Conservation (phyloP, 2,888 invertebrate species). For the Tetragonula carbonaria region DNA sequence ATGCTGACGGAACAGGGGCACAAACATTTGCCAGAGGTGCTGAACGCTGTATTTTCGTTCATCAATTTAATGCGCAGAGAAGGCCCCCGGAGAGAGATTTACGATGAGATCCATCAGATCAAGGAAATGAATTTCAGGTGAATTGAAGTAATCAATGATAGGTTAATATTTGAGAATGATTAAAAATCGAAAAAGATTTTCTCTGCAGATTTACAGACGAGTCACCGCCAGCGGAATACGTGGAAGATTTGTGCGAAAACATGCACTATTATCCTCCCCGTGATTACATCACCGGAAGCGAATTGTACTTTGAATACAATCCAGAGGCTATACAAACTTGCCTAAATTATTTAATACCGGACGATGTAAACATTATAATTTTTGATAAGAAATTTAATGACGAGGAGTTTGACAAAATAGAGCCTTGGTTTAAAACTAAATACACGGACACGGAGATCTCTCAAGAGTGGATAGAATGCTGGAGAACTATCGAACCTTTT, state of each 20-base stretch:
- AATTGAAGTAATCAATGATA: not conserved
- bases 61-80: slow-evolving; percentile 89
- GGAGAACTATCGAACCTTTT: slow-evolving; percentile 86
- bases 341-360: slow-evolving; percentile 87
- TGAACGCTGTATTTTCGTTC: slow-evolving; percentile 92
- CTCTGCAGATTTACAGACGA: slow-evolving; percentile 88
- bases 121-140: slow-evolving; percentile 87
- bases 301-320: slow-evolving; percentile 91
- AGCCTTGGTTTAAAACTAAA: slow-evolving; percentile 94
- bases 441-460: slow-evolving; percentile 89
- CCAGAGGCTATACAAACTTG: slow-evolving; percentile 88
- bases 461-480: slow-evolving; percentile 86
- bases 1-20: slow-evolving; percentile 92
- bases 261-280: slow-evolving; percentile 93
- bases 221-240: slow-evolving; percentile 90
- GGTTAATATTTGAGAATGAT: not conserved
- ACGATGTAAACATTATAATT: slow-evolving; percentile 89
- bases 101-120: slow-evolving; percentile 84
- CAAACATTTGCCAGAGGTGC: slow-evolving; percentile 89
- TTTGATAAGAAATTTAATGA: slow-evolving; percentile 87
- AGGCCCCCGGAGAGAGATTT: slow-evolving; percentile 90
- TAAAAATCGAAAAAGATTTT: not conserved
- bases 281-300: slow-evolving; percentile 91
- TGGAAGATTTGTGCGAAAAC: slow-evolving; percentile 90
- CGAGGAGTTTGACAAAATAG: slow-evolving; percentile 87